Percentiles rank a stretch among this genome's conserved stretches.
Evolutionary conservation across 1,140 invertebrate species (phyloP).

Genomic region (Drosophila aff.): DNA sequence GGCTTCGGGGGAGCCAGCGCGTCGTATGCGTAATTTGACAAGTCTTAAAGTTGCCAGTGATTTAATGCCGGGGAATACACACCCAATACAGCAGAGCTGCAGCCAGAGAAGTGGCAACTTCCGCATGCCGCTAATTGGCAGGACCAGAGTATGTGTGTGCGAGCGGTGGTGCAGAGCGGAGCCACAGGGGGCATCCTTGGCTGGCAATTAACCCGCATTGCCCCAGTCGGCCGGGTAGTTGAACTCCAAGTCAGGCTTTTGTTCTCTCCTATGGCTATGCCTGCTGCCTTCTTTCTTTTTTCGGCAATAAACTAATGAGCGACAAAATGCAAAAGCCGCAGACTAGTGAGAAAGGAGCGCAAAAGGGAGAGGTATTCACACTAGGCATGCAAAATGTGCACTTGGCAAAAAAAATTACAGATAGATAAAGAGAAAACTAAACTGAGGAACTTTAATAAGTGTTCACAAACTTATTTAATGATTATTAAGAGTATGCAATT

Average conservation of each 20-base stretch:
- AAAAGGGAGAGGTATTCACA: slow-evolving; percentile 56
- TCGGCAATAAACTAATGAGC: slow-evolving; percentile 83
- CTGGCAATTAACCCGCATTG: slow-evolving; percentile 75
- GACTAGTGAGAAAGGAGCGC: slow-evolving; percentile 22
- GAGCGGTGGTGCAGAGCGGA: not conserved
- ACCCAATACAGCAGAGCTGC: slow-evolving; percentile 24
- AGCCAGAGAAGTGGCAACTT: slow-evolving; percentile 61
- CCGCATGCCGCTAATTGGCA: slow-evolving; percentile 81
- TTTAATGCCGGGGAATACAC: slow-evolving; percentile 50
- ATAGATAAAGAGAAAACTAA: not conserved
- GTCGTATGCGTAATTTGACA: slow-evolving; percentile 79
- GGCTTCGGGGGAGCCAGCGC: slow-evolving; percentile 48
- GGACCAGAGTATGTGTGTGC: slow-evolving; percentile 38
- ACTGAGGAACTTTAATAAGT: not conserved
- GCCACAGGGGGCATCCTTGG: slow-evolving; percentile 43
- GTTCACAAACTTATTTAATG: not conserved
- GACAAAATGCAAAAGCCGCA: slow-evolving; percentile 75
- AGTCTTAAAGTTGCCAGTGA: slow-evolving; percentile 65
- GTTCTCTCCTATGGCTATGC: slow-evolving; percentile 24
- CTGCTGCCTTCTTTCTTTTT: slow-evolving; percentile 60
- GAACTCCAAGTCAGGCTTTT: slow-evolving; percentile 66
- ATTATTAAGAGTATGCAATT: not conserved
- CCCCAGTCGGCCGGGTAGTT: slow-evolving; percentile 62
- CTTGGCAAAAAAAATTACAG: not conserved
- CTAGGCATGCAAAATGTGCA: slow-evolving; percentile 55